These are phyloP conservation scores for Tautogolabrus adspersus DNA, from an alignment of 2,113 vertebrate genomes.

Conservation along the genomic window DNA sequence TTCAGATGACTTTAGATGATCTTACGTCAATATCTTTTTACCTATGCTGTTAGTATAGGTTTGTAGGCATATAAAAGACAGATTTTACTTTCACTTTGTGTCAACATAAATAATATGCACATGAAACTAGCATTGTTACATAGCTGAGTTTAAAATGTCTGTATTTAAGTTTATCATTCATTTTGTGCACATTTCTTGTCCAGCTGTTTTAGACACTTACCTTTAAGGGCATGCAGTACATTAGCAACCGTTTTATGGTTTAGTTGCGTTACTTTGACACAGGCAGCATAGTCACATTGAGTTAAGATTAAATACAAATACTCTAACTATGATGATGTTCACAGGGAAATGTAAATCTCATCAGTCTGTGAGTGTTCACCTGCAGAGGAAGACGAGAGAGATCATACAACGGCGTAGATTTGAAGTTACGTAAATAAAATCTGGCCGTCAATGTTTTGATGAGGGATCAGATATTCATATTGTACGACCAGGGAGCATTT, in stretches of 20 bases:
- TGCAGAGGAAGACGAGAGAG: not conserved
- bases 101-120: not conserved
- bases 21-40: not conserved
- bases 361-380: not conserved
- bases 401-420: conserved; percentile 1
- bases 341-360: not conserved
- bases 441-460: conserved; percentile 42
- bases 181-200: not conserved
- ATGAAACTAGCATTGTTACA: not conserved
- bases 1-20: not conserved
- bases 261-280: not conserved
- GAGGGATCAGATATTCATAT: conserved; percentile 49
- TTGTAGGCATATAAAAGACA: not conserved
- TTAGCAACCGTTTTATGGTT: not conserved
- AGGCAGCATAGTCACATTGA: not conserved
- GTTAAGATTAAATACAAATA: not conserved
- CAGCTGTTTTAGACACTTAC: not conserved
- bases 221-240: not conserved
- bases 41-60: not conserved
- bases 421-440: conserved; percentile 23
- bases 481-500: conserved; percentile 46
- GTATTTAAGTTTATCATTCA: not conserved
- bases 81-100: not conserved
- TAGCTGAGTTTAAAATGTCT: not conserved
- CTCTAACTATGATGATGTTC: not conserved